Base-by-base conservation (phyloP, 2,797 vertebrate genomes). In the Gadopsis bispinosus region DNA sequence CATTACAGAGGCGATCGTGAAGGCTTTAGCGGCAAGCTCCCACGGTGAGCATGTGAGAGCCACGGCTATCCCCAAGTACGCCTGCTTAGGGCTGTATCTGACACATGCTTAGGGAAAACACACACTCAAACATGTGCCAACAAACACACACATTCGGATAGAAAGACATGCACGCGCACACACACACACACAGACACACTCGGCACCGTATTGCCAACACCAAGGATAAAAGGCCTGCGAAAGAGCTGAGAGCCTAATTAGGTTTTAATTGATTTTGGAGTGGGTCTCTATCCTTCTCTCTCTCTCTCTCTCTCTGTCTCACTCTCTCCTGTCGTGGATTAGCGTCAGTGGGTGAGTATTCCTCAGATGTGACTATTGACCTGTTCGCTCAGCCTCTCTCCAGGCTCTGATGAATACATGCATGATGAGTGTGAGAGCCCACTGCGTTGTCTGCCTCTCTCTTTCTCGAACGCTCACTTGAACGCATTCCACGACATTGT, bases 211-310 rank as follows among this genome's bases (percentile, higher is more conserved):
- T 88, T 81, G 67, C 88, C 89, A 82, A 86, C 82, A 65, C 84
- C 13, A 10, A 69, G 88, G 91, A 94, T 94, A 90, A 93, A 93
- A 93, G 85, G 89, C 88, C 89, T 20, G 89, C 76, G 83, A 93
- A 93, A 81, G 81, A 89, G 91, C 91, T 88, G 90, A 90, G 89
- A 92, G 92, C 88, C 91, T 94, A 95, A 95, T 95, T 94, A 94
- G 93, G 91, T 94, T 95, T 94, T 94, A 94, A 96, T 96, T 94
- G 95, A 96, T 96, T 95, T 94, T 92, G 92, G 91, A 93, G 91
- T 93, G 93, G 92, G 91, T 91, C 92, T 93, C 91, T 93, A 87
- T 87, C 83, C 80, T 62, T 79, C 76, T 69, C 62, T 69, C 70
- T 72, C 66, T 59, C 64, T 54, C 63, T 59, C 75, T 83, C 77